Conservation (phyloP, 1,140 invertebrate genomes). For the Dreissena rostriformis region DNA sequence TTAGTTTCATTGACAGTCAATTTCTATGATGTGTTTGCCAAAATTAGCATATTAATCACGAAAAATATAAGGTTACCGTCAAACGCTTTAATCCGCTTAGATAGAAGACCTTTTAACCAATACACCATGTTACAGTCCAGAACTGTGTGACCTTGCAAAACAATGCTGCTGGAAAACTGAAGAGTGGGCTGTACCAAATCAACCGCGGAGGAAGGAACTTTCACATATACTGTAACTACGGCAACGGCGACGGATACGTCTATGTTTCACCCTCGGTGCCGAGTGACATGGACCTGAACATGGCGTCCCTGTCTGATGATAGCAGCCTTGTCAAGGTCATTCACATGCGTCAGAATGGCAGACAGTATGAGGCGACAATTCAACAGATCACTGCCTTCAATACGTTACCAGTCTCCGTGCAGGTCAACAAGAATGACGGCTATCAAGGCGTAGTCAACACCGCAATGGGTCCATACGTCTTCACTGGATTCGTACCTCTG, state of each 20-base stretch:
- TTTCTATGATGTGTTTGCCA: too few species aligned
- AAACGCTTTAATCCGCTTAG: too few species aligned
- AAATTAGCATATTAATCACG: too few species aligned
- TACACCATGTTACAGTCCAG: too few species aligned
- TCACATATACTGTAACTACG: too few species aligned
- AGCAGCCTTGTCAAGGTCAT: slow-evolving; percentile 9
- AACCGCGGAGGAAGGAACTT: slow-evolving; percentile 4
- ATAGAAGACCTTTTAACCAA: too few species aligned
- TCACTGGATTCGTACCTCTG: neutral
- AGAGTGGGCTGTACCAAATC: neutral
- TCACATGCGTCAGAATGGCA: too few species aligned
- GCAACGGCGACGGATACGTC: slow-evolving; percentile 39
- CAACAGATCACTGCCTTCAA: neutral
- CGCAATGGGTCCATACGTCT: slow-evolving; percentile 3
- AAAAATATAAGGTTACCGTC: too few species aligned
- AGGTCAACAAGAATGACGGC: neutral
- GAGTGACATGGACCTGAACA: neutral
- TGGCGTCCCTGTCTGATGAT: slow-evolving; percentile 12
- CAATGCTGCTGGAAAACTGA: neutral
- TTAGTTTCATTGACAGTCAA: too few species aligned
- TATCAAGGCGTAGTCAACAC: neutral
- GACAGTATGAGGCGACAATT: neutral
- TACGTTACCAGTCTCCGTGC: neutral
- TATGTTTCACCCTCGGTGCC: neutral
- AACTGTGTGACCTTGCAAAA: neutral